Evolutionary conservation across 2,797 vertebrate species (phyloP).

Genomic region (Poeciliopsis gracilis): DNA sequence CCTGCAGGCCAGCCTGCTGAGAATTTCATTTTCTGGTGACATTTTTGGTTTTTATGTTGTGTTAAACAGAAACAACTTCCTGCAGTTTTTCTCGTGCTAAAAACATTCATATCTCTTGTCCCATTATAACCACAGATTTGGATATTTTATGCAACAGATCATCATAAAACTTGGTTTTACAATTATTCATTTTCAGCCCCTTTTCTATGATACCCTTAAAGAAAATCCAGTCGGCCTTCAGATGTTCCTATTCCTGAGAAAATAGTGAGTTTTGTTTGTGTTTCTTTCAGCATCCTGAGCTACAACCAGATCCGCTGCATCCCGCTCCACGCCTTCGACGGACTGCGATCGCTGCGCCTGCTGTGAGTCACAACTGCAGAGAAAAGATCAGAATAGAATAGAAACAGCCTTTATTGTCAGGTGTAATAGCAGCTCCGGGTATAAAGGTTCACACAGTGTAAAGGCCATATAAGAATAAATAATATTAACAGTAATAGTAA

Average conservation of each 20-base stretch:
- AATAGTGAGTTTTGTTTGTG: neutral
- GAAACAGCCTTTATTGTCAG: no score
- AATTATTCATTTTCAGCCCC: neutral
- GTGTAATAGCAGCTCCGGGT: no score
- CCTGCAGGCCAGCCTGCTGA: neutral
- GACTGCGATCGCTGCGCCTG: constrained; percentile 91
- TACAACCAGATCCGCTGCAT: constrained; percentile 97
- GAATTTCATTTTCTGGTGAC: no score
- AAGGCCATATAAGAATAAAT: no score
- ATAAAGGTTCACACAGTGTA: no score
- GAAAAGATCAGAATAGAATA: no score
- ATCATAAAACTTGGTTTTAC: neutral
- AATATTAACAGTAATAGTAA: no score
- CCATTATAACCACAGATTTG: neutral
- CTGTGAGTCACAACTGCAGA: constrained; percentile 85
- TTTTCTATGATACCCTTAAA: neutral
- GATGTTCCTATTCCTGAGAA: neutral
- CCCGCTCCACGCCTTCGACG: constrained; percentile 90
- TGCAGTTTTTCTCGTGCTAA: neutral
- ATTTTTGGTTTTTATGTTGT: neutral
- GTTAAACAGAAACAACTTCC: neutral
- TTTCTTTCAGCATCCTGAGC: constrained; percentile 90
- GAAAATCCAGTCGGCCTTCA: neutral
- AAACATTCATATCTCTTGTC: no score
- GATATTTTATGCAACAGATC: neutral